Conservation (phyloP, 2,888 invertebrate genomes). For the Stenodera caucasica region DNA sequence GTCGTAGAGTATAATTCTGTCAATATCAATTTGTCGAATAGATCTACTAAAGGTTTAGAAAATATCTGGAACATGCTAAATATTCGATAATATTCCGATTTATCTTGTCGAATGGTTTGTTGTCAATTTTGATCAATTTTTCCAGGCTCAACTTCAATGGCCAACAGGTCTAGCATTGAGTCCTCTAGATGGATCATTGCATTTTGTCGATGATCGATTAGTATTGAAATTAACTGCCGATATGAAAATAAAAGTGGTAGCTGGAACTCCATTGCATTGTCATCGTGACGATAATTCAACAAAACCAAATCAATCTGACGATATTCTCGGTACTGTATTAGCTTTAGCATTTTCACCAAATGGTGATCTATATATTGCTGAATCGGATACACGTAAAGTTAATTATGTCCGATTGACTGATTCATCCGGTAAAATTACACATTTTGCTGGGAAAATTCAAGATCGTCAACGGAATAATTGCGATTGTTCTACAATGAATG, state of each 20-base stretch:
- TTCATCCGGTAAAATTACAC: constrained; percentile 85
- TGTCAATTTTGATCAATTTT: constrained; percentile 5
- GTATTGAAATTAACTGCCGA: constrained; percentile 90
- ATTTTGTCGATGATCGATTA: constrained; percentile 94
- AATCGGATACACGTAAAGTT: constrained; percentile 84
- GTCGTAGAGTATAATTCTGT: neutral
- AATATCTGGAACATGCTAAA: neutral
- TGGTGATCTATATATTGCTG: constrained; percentile 90
- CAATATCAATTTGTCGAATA: constrained; percentile 11
- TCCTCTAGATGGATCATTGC: constrained; percentile 90
- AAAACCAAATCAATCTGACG: constrained; percentile 33
- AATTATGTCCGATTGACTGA: constrained; percentile 85
- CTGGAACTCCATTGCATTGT: constrained; percentile 93
- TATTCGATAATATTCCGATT: neutral
- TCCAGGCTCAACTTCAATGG: constrained; percentile 89
- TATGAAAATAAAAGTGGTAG: constrained; percentile 89
- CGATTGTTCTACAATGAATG: constrained; percentile 63
- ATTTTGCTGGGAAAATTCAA: constrained; percentile 88
- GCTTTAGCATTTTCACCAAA: constrained; percentile 90
- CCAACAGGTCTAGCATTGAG: constrained; percentile 95
- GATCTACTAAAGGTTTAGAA: neutral
- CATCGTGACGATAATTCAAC: constrained; percentile 56
- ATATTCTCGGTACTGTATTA: constrained; percentile 75
- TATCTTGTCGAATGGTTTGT: neutral
- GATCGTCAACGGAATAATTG: constrained; percentile 59